Base-by-base conservation (phyloP, 2,797 vertebrate species). In the Syngnathus rostellatus region DNA sequence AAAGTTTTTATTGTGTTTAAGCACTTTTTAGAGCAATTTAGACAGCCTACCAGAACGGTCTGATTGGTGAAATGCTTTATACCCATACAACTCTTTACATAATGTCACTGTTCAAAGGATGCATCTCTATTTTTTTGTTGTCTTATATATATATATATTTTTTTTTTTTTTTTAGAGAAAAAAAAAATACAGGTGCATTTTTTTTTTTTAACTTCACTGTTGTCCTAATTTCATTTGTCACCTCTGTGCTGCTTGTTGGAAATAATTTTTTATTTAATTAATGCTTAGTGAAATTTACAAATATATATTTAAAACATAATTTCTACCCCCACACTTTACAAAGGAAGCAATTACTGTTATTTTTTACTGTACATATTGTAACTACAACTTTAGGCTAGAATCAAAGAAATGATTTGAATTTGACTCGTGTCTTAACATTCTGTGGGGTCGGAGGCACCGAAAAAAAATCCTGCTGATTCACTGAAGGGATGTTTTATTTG, bases 321-420 rank as follows among this genome's bases (percentile, higher is more conserved):
- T 69, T 68, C 58, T n/a, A 48, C 45, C 8, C 31, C 40, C 8
- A 6, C 64, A 48, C 46, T 17, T 17, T 57, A 68, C 71, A 74
- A 68, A 75, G 64, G 73, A 68, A 77, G 83, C 64, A 72, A 62
- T 64, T 72, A 60, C 64, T 72, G 68, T 68, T 67, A 64, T 83
- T 88, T 87, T 87, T 72, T 84, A 87, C 68, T 90, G 87, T 90
- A 90, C 77, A 88, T 90, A 87, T 70, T 88, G 73, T 80, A 82
- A 78, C 76, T 86, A 83, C 76, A 82, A 77, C 74, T 80, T 77
- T 83, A 89, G 86, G 62, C 77, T 87, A 83, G 77, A 77, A 62
- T 62, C 12, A 8, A 45, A 62, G 21, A 8, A 43, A 41, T 41
- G 21, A 46, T 45, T 45, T 58, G 6, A 45, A 31, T 62, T 25